Conservation (phyloP, 2,888 invertebrate genomes). For the Drosophila glabriapex region DNA sequence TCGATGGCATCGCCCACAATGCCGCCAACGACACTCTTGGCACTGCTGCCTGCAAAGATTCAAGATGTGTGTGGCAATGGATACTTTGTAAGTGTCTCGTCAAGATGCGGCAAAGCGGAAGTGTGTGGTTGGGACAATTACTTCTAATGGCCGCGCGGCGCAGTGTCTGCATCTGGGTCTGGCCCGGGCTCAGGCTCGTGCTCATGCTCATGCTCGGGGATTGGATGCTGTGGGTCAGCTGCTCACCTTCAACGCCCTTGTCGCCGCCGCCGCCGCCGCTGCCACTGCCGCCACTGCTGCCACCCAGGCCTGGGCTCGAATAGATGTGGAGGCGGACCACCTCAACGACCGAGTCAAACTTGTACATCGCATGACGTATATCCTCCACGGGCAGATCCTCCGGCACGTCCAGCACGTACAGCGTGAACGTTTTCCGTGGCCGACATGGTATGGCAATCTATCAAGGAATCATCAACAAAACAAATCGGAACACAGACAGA, state of each 20-base stretch:
- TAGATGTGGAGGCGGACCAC: constrained; percentile 89
- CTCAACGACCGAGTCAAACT: constrained; percentile 92
- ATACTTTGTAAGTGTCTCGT: neutral
- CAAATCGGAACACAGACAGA: constrained; percentile 38
- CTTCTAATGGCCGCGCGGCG: constrained; percentile 73
- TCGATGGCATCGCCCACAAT: constrained; percentile 68
- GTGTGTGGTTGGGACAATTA: constrained; percentile 46
- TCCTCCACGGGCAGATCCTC: constrained; percentile 94
- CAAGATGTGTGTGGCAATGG: neutral
- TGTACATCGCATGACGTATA: constrained; percentile 92
- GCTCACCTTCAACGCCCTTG: constrained; percentile 82
- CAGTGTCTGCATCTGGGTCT: constrained; percentile 60
- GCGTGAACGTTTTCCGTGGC: constrained; percentile 94
- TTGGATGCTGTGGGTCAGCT: constrained; percentile 40
- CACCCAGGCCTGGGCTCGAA: constrained; percentile 52
- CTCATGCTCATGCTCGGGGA: constrained; percentile 35
- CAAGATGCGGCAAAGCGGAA: constrained; percentile 1
- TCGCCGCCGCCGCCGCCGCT: constrained; percentile 63
- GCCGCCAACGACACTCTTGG: constrained; percentile 54
- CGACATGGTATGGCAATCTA: constrained; percentile 93
- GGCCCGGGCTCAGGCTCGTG: constrained; percentile 30
- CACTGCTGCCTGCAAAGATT: constrained; percentile 47
- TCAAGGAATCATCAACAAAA: constrained; percentile 23
- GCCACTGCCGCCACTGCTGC: constrained; percentile 17
- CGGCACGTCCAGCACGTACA: constrained; percentile 93